phyloP scores from a whole-genome alignment of 2,888 invertebrate genomes.

The Caenorhabditis becei region DNA sequence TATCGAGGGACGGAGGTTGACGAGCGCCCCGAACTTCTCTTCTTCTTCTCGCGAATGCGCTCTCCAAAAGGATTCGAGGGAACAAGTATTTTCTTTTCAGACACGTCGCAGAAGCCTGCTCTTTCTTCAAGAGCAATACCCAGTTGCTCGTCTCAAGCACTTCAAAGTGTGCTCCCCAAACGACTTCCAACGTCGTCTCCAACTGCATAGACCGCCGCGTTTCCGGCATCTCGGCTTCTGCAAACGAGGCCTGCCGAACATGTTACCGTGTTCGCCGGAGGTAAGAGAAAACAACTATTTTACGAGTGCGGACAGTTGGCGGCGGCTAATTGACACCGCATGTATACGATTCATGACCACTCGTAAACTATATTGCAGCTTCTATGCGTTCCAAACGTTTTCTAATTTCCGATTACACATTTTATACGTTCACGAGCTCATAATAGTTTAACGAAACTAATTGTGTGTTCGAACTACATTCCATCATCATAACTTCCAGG shows the following conservation, averaged over 20 bases:
- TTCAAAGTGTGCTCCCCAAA: conserved; percentile 26
- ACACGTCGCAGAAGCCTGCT: conserved; percentile 83
- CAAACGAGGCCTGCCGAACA: conserved; percentile 72
- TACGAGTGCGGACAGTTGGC: conserved; percentile 16
- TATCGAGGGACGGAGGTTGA: conserved; percentile 24
- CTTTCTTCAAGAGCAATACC: conserved; percentile 81
- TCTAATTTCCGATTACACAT: neutral
- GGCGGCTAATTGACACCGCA: conserved; percentile 18
- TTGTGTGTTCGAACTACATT: too few species aligned
- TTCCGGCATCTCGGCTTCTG: conserved; percentile 53
- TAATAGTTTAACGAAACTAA: too few species aligned
- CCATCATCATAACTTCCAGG: too few species aligned
- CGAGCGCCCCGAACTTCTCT: conserved; percentile 10
- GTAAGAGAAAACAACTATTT: conserved; percentile 11
- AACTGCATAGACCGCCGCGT: conserved; percentile 71
- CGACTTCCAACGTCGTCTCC: conserved; percentile 23
- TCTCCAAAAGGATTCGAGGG: conserved; percentile 8
- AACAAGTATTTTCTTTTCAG: conserved; percentile 61
- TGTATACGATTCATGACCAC: conserved; percentile 15
- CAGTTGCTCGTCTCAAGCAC: conserved; percentile 70
- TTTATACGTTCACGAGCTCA: neutral
- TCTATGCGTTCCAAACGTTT: neutral
- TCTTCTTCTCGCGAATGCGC: conserved; percentile 8
- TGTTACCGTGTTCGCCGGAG: conserved; percentile 74
- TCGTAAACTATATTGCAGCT: conserved; percentile 6